Percentiles rank a stretch among this genome's conserved stretches.
These are phyloP conservation scores for Nymphalis io DNA, from an alignment of 1,140 invertebrate species.

Conservation along the genomic window DNA sequence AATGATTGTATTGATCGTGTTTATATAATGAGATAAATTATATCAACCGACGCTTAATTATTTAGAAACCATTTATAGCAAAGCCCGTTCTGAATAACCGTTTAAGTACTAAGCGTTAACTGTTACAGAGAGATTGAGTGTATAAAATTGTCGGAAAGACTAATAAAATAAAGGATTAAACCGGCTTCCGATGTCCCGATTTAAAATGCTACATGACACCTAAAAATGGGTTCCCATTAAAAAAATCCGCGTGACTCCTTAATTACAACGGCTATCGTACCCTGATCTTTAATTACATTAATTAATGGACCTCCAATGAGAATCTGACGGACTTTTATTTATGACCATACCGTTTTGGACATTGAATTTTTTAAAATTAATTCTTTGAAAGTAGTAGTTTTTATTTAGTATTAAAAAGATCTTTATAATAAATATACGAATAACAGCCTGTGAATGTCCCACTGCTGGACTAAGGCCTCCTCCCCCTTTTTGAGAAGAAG, in stretches of 20 bases:
- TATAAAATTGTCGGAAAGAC: neutral
- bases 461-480: too few relatives aligned
- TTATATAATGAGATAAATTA: too few relatives aligned
- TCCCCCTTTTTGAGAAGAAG: too few relatives aligned
- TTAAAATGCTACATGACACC: conserved; percentile 12
- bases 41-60: too few relatives aligned
- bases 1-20: too few relatives aligned
- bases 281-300: conserved; percentile 37
- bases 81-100: neutral
- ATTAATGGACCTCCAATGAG: conserved; percentile 36
- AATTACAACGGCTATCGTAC: conserved; percentile 32
- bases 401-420: neutral
- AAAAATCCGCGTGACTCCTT: conserved; percentile 22
- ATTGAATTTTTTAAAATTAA: neutral
- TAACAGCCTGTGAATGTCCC: too few relatives aligned
- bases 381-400: neutral
- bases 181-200: neutral
- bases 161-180: conserved; percentile 9
- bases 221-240: conserved; percentile 23
- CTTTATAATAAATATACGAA: neutral
- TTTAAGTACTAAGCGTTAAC: neutral
- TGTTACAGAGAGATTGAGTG: neutral
- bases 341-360: neutral
- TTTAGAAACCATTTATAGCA: neutral
- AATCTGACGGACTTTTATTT: conserved; percentile 26